Evolutionary conservation across 1,140 invertebrate genomes (phyloP).

Genomic region (Neodiprion pinetum): DNA sequence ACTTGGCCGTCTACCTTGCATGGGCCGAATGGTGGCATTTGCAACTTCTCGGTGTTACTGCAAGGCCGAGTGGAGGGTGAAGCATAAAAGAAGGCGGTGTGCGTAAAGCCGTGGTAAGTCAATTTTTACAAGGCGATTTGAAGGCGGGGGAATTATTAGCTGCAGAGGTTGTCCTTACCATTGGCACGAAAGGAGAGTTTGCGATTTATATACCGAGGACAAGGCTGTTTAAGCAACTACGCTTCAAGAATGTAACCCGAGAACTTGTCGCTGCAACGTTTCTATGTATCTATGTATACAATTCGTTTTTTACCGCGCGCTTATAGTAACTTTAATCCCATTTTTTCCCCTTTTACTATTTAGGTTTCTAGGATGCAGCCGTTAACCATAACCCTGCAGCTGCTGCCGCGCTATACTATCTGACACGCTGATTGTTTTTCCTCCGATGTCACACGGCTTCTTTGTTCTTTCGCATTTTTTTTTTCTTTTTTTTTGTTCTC

Average conservation of each 20-base stretch:
- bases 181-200: constrained; percentile 2
- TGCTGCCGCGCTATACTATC: neutral
- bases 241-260: neutral
- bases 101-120: neutral
- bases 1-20: too few relatives aligned
- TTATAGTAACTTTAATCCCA: neutral
- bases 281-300: too few relatives aligned
- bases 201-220: neutral
- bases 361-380: constrained; percentile 1
- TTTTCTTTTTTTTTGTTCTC: too few relatives aligned
- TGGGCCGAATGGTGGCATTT: too few relatives aligned
- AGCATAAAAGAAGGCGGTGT: too few relatives aligned
- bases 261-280: neutral
- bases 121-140: constrained; percentile 1
- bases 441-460: constrained; percentile 4
- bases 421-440: neutral
- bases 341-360: constrained; percentile 3
- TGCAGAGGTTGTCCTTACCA: neutral
- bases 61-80: too few relatives aligned
- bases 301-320: neutral
- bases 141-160: neutral
- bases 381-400: neutral
- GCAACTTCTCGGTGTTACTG: too few relatives aligned
- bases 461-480: neutral
- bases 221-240: neutral